Evolutionary conservation across 2,888 invertebrate genomes (phyloP), one percentile per base, ranked within the genome.

Genomic region (Diadegma fenestrale): DNA sequence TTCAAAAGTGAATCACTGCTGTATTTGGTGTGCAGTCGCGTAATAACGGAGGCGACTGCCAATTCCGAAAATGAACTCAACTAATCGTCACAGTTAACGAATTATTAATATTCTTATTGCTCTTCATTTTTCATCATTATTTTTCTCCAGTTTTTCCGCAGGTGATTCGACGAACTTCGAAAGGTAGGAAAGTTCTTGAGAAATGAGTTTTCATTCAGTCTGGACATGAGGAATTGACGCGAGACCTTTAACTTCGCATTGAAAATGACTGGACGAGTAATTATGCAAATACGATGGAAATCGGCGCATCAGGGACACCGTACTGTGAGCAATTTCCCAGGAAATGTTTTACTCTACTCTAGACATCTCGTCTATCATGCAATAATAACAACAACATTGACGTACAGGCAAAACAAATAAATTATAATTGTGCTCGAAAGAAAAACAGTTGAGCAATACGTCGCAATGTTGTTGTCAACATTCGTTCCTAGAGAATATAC

Each of bases 1-100:
- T 54, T 85, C 84, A 82, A 66, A 66, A 19, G 26, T 79, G 82
- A 85, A 82, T 82, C 81, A 82, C 45, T 48, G 43, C 75, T 64
- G 26, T 54, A 69, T 69, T 82, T 69, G 58, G 72, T 43, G 72
- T 43, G 22, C 10, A 45, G 30, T 54, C 66, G 48, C 75, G 22
- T 76, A 80, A 85, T 30, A 75, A 66, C 37, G 6, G 1, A 6
- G 0, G 17, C 7, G 63, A 22, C 22, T 82, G 85, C 85, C 85
- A 85, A 85, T 68, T 75, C 80, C 58, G 14, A 76, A 80, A 71
- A 68, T 80, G 26, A 80, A 76, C 54, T 61, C 71, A 54, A 19
- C 33, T 78, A 22, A 71, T 54, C 73, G 6, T 0, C 54, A 76
- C n/a, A 73, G 33, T 76, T 17, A 43, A 41, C 6, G 1, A 22